Conservation (phyloP, 2,888 invertebrate genomes). For the Anthophora plumipes region DNA sequence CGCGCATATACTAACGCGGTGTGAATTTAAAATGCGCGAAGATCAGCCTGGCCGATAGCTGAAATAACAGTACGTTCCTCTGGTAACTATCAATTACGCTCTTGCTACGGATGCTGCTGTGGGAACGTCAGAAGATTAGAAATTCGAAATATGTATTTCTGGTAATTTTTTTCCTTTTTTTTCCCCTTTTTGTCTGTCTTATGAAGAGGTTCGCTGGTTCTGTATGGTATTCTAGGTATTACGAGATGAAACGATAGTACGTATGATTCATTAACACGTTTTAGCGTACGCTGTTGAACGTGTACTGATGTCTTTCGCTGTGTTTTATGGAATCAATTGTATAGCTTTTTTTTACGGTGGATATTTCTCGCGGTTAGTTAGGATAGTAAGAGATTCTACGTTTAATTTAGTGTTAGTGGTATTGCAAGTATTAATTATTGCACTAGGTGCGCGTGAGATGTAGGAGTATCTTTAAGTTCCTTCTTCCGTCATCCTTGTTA, state of each 20-base stretch:
- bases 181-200: background rate
- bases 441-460: too few relatives aligned
- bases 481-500: too few relatives aligned
- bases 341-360: too few relatives aligned
- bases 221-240: slow-evolving; percentile 1
- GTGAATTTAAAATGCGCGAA: slow-evolving; percentile 71
- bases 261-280: too few relatives aligned
- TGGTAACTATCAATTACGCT: slow-evolving; percentile 70
- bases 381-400: too few relatives aligned
- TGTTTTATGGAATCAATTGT: too few relatives aligned
- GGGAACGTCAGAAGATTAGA: slow-evolving; percentile 40
- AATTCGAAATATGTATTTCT: slow-evolving; percentile 51
- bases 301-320: too few relatives aligned
- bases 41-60: slow-evolving; percentile 62
- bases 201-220: background rate
- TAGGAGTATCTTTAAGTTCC: too few relatives aligned
- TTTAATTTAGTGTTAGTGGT: too few relatives aligned
- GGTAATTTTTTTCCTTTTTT: background rate
- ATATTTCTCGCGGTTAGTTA: too few relatives aligned
- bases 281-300: too few relatives aligned
- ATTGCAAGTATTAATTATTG: too few relatives aligned
- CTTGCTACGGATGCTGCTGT: slow-evolving; percentile 17
- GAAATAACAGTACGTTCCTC: slow-evolving; percentile 67
- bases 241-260: background rate
- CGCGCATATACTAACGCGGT: slow-evolving; percentile 13